Base-by-base conservation (phyloP, 2,113 vertebrate genomes). In the Taurulus bubalis region DNA sequence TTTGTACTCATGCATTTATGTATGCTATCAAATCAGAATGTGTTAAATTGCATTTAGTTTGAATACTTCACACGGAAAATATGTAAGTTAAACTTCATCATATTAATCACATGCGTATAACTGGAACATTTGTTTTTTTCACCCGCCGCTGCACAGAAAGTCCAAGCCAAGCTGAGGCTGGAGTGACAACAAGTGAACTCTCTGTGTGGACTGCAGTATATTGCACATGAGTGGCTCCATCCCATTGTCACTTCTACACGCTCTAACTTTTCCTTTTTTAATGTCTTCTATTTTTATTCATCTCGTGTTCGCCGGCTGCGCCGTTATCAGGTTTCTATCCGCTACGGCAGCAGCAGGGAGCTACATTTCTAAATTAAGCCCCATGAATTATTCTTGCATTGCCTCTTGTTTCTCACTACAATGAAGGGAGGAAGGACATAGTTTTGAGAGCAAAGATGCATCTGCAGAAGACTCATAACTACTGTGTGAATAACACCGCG, bases 341-440 rank as follows among this genome's bases (percentile, higher is more conserved):
- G 59, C 59, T 8, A 60, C 67, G 22, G 80, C 58, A 32, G 77
- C 77, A 65, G 30, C 30, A 32, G 30, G 14, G 47, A 80, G 75
- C 69, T 65, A 77, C 83, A 49, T 81, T 87, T 87, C 87, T 85
- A 89, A 90, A 90, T 91, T 80, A 92, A 91, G 78, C 82, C 71
- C 87, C 69, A 87, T 93, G 84, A 89, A 93, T 92, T 90, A 92
- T 91, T 92, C 87, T 63, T 36, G 51, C 62, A 51, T 83, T 63
- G 56, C 69, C 71, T 60, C 40, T 82, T 56, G 75, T 69, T 85
- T 66, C 68, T 38, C 65, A 1, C 45, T 55, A 30, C 73, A 51
- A 36, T 40, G 80, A 78, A 72, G 18, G 60, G 32, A 75, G 65
- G 66, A 77, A 75, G 55, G 40, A 64, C 72, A 56, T 34, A 70